Conservation (phyloP, 2,888 invertebrate genomes). For the Agonum fuliginosum region DNA sequence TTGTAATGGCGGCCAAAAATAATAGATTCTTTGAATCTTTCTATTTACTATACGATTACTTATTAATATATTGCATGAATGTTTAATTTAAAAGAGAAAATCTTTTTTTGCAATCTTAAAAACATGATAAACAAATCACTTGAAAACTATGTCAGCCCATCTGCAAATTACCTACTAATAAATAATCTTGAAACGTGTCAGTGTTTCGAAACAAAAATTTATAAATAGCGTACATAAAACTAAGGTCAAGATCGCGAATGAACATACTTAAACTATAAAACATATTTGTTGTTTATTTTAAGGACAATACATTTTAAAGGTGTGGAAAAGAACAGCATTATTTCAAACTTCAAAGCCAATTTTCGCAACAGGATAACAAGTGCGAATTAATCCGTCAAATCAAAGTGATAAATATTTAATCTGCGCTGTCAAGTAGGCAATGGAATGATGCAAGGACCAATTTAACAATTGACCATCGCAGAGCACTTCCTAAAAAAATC, state of each 20-base stretch:
- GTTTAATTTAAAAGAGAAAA: too few species aligned
- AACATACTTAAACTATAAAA: background rate
- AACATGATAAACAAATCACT: background rate
- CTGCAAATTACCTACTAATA: conserved; percentile 8
- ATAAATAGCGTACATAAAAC: conserved; percentile 16
- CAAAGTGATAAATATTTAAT: background rate
- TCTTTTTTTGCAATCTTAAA: too few species aligned
- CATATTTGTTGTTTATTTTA: background rate
- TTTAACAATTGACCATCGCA: conserved; percentile 33
- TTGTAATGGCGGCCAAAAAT: too few species aligned
- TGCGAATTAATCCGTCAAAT: background rate
- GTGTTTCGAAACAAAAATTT: conserved; percentile 21
- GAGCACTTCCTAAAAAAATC: conserved; percentile 30
- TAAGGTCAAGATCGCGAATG: conserved; percentile 1
- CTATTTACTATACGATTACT: too few species aligned
- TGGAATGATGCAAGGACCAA: conserved; percentile 10
- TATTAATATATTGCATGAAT: too few species aligned
- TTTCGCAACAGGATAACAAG: background rate
- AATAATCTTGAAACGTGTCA: conserved; percentile 15
- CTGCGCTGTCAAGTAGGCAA: background rate
- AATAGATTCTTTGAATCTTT: too few species aligned
- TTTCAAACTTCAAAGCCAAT: background rate
- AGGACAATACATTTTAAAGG: background rate
- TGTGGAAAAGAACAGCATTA: background rate
- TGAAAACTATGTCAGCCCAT: conserved; percentile 5